Conservation (phyloP, 1,140 invertebrate genomes). For the Dendroctonus valens region DNA sequence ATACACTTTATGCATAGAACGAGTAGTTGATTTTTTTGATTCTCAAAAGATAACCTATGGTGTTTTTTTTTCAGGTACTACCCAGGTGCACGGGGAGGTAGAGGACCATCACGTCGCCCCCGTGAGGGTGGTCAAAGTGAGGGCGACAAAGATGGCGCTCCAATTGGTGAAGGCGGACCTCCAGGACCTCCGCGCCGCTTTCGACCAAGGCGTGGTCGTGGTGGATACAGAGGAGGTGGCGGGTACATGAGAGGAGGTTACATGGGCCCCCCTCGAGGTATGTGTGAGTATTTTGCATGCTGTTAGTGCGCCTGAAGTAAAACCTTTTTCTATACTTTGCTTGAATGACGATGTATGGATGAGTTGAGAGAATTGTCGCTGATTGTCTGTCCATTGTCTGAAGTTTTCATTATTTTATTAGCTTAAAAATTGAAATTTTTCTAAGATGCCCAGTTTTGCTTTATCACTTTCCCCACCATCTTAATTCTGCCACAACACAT, state of each 20-base stretch:
- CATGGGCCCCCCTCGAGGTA: constrained; percentile 49
- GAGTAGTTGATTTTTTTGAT: neutral
- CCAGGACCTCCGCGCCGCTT: constrained; percentile 50
- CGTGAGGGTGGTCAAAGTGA: constrained; percentile 31
- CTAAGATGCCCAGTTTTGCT: too few species aligned
- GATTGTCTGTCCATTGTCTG: too few species aligned
- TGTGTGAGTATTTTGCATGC: constrained; percentile 19
- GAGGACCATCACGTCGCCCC: constrained; percentile 43
- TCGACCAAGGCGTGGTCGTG: constrained; percentile 51
- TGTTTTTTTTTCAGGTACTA: constrained; percentile 14
- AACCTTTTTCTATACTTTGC: too few species aligned
- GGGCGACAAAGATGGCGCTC: constrained; percentile 50
- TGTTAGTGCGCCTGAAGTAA: too few species aligned
- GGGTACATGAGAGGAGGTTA: constrained; percentile 45
- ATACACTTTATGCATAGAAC: constrained; percentile 3
- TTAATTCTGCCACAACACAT: too few species aligned
- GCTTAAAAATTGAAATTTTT: too few species aligned
- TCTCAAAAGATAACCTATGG: neutral
- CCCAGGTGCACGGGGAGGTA: constrained; percentile 29
- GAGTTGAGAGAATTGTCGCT: too few species aligned
- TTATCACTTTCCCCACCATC: too few species aligned
- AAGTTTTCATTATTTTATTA: too few species aligned
- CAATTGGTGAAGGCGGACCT: constrained; percentile 48
- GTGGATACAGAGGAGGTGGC: constrained; percentile 42
- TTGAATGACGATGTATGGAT: too few species aligned